A percentile compares a stretch with the other conserved stretches of the same genome.
These are phyloP conservation scores for Theocolax elegans DNA, from an alignment of 1,140 invertebrate species.

Conservation along the genomic window DNA sequence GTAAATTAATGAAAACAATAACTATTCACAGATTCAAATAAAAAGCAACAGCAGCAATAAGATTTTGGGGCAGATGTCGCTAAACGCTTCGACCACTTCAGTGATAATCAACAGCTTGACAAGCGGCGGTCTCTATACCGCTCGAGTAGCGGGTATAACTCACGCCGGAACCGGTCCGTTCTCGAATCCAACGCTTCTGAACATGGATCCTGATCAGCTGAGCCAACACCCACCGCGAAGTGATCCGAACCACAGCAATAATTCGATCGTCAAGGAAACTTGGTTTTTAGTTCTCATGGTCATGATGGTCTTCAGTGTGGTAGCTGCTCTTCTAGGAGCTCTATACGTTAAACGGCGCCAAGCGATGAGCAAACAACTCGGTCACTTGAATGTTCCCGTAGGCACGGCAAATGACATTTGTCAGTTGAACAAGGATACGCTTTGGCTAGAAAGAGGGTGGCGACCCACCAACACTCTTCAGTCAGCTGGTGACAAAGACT, in stretches of 20 bases:
- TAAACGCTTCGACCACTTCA: constrained; percentile 79
- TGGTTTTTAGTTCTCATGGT: constrained; percentile 83
- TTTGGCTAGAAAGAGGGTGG: constrained; percentile 83
- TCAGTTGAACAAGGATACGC: constrained; percentile 77
- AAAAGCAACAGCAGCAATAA: constrained; percentile 73
- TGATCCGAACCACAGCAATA: constrained; percentile 65
- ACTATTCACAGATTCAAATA: constrained; percentile 73
- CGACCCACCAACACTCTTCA: constrained; percentile 70
- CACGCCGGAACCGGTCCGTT: constrained; percentile 77
- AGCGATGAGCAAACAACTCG: constrained; percentile 72
- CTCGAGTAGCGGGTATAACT: constrained; percentile 80
- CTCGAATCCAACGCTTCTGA: constrained; percentile 71
- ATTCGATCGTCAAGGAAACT: constrained; percentile 73
- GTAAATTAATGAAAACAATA: too few species aligned
- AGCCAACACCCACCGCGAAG: constrained; percentile 67
- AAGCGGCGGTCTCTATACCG: constrained; percentile 77
- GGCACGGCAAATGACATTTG: constrained; percentile 72
- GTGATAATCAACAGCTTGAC: constrained; percentile 79
- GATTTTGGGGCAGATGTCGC: constrained; percentile 76
- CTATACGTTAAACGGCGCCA: constrained; percentile 74
- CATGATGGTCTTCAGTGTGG: constrained; percentile 74
- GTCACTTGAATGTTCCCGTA: constrained; percentile 74
- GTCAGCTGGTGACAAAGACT: constrained; percentile 72
- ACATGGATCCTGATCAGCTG: constrained; percentile 73
- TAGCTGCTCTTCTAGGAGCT: constrained; percentile 73